These are phyloP conservation scores for Geophilus truncorum DNA, from an alignment of 2,888 invertebrate species.

Conservation along the genomic window DNA sequence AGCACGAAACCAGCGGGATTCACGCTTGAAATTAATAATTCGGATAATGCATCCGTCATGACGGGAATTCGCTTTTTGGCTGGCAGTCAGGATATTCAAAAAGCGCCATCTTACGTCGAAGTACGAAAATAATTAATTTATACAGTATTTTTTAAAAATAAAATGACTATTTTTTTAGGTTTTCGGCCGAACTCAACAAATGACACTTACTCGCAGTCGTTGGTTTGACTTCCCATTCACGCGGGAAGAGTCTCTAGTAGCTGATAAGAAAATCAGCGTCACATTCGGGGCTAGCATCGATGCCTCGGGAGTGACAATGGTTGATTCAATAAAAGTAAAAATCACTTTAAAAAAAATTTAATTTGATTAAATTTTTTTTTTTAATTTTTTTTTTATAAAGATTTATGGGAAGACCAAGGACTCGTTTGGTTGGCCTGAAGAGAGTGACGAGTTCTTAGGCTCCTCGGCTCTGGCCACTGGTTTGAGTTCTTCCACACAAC, in stretches of 20 bases:
- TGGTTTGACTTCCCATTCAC: slow-evolving; percentile 96
- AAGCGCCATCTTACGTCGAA: slow-evolving; percentile 72
- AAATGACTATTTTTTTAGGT: slow-evolving; percentile 47
- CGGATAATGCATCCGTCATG: slow-evolving; percentile 81
- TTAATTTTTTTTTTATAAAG: slow-evolving; percentile 43
- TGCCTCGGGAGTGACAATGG: slow-evolving; percentile 77
- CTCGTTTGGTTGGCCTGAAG: slow-evolving; percentile 94
- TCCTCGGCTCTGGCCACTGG: slow-evolving; percentile 31
- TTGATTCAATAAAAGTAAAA: slow-evolving; percentile 84
- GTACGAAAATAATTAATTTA: slow-evolving; percentile 44
- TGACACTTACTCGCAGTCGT: slow-evolving; percentile 67
- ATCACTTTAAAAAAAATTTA: neutral
- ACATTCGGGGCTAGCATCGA: slow-evolving; percentile 50
- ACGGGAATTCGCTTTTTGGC: slow-evolving; percentile 80
- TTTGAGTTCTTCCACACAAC: slow-evolving; percentile 17
- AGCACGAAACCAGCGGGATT: slow-evolving; percentile 88
- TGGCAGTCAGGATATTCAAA: slow-evolving; percentile 73
- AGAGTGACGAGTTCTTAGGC: slow-evolving; percentile 67
- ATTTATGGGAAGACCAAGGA: slow-evolving; percentile 90
- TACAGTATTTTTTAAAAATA: neutral
- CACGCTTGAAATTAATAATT: slow-evolving; percentile 77
- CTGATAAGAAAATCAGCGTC: slow-evolving; percentile 73
- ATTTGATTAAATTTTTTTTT: neutral
- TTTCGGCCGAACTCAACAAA: slow-evolving; percentile 68
- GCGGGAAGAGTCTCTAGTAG: slow-evolving; percentile 84